Conservation (phyloP, 1,140 invertebrate genomes). For the Episyrphus balteatus region DNA sequence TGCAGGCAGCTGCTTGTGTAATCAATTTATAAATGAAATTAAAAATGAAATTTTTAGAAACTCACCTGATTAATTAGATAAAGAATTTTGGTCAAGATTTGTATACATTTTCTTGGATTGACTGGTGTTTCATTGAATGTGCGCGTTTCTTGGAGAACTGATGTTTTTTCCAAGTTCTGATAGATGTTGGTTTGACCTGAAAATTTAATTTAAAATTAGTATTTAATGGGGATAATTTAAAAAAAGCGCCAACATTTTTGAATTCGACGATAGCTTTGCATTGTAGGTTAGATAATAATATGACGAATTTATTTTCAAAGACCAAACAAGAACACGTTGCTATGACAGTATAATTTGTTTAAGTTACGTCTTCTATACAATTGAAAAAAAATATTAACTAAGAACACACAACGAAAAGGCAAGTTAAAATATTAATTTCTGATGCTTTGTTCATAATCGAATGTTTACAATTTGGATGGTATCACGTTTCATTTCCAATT, state of each 20-base stretch:
- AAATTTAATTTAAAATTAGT: neutral
- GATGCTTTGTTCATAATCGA: no score
- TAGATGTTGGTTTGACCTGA: constrained; percentile 72
- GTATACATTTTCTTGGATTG: constrained; percentile 91
- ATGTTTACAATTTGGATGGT: constrained; percentile 3
- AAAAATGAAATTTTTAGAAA: neutral
- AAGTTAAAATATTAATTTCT: no score
- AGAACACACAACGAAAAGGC: no score
- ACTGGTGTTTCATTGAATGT: constrained; percentile 97
- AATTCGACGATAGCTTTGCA: neutral
- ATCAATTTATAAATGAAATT: neutral
- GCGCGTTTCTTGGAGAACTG: constrained; percentile 91
- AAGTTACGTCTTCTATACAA: neutral
- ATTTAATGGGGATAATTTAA: neutral
- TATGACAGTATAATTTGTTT: neutral
- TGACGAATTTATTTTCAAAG: neutral
- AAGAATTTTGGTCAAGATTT: constrained; percentile 92
- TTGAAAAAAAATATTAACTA: neutral
- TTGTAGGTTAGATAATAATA: neutral
- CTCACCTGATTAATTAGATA: constrained; percentile 81
- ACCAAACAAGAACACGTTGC: neutral
- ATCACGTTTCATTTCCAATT: neutral
- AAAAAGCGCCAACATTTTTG: neutral
- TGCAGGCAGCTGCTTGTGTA: no score
- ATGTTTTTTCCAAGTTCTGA: constrained; percentile 88